Evolutionary conservation across 2,888 invertebrate genomes (phyloP).

Genomic region (Leistus spinibarbis): DNA sequence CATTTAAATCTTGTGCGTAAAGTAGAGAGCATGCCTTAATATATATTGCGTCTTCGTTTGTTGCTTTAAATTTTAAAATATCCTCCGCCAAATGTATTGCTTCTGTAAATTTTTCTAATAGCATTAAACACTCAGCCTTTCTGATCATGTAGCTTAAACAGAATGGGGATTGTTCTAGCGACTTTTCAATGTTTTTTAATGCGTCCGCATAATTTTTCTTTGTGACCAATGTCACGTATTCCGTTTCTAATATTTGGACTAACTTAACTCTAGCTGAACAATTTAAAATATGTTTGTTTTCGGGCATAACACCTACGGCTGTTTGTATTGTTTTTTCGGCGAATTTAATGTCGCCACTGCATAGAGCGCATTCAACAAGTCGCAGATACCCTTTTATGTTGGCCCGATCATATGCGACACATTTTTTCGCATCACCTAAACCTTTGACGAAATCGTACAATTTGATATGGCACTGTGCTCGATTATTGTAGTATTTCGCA

Average conservation of each 20-base stretch:
- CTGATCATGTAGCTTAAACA: conserved; percentile 53
- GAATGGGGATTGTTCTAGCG: background rate
- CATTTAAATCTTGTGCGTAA: conserved; percentile 76
- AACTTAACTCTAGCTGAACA: background rate
- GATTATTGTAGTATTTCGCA: conserved; percentile 82
- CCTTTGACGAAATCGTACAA: conserved; percentile 77
- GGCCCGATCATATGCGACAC: conserved; percentile 71
- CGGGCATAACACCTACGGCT: conserved; percentile 9
- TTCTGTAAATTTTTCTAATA: conserved; percentile 77
- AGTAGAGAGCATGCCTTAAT: conserved; percentile 85
- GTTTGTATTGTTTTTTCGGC: conserved; percentile 18
- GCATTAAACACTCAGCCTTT: conserved; percentile 85
- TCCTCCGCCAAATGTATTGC: conserved; percentile 85
- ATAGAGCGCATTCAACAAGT: conserved; percentile 79
- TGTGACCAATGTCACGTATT: conserved; percentile 6
- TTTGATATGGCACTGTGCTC: conserved; percentile 90
- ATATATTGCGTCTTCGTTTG: conserved; percentile 83
- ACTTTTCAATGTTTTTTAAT: conserved; percentile 7
- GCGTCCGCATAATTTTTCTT: conserved; percentile 23
- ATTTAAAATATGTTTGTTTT: background rate
- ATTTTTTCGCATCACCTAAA: conserved; percentile 77
- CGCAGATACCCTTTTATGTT: conserved; percentile 74
- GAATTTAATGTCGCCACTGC: conserved; percentile 55
- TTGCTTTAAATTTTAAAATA: conserved; percentile 73
- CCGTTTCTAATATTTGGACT: background rate